Evolutionary conservation across 2,113 vertebrate species (phyloP), one percentile per base, ranked within the genome.

Genomic region (Amblyopsis rosae): DNA sequence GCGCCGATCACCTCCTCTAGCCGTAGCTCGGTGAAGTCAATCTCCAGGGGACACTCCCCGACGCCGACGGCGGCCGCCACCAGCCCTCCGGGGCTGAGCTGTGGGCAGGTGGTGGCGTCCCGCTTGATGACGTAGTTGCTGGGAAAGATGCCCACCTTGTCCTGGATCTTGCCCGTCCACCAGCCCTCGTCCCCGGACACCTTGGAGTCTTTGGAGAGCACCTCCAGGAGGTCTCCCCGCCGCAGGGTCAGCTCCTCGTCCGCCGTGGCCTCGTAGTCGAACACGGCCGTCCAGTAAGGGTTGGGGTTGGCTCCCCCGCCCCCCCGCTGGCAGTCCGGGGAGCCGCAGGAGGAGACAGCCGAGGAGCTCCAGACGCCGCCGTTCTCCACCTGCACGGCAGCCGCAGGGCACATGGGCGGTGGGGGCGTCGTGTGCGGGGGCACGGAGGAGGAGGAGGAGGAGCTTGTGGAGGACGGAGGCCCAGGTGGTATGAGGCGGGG

Each of bases 151-250:
- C 95, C 95, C 89, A 96, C 95, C 48, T 95, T 95, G 86, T 94
- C 93, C 83, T 93, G 88, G 65, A 96, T 93, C 88, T 94, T 95
- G 16, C 96, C 96, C 1, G 95, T 95, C 96, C 95, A 96, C 95
- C 96, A 96, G 51, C 96, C 95, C 84, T 96, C 95, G n/a, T 96
- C 95, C 54, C 95, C 95, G 0, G 95, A 96, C 61, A 96, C 94
- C 33, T 93, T 93, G 26, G 94, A 94, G 91, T 96, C 96, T 87
- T 95, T 94, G 55, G 95, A 96, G 33, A 96, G 94, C 73, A 96
- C 94, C 91, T 95, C 94, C 16, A 96, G 92, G 32, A 94, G 87
- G 81, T 96, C 95, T 4, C 95, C 96, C 0, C 94, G 90, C 19
- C 90, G 90, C 76, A 96, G 90, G 47, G 94, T 96, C 73, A 96